Evolutionary conservation across 2,113 vertebrate genomes (phyloP).

Genomic region (Glaucidium brasilianum): DNA sequence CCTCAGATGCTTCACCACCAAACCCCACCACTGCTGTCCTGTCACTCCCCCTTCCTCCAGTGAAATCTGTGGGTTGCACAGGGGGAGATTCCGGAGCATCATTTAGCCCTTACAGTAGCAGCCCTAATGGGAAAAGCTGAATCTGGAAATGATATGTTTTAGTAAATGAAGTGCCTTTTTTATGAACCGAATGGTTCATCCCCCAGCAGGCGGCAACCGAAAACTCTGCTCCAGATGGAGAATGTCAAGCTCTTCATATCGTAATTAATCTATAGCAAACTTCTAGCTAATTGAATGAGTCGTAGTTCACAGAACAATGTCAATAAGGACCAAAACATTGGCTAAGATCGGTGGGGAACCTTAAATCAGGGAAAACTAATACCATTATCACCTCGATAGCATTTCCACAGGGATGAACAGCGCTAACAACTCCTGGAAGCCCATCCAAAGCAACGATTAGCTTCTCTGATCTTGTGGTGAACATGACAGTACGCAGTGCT

Average conservation of each 20-base stretch:
- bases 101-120: background rate
- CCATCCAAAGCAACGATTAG: background rate
- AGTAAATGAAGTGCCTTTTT: background rate
- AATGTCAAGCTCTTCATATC: background rate
- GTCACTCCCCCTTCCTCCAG: background rate
- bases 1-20: background rate
- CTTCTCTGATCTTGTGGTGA: background rate
- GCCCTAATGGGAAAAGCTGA: background rate
- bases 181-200: background rate
- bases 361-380: background rate
- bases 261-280: background rate
- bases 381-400: background rate
- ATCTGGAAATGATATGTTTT: background rate
- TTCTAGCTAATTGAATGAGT: background rate
- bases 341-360: background rate
- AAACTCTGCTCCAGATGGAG: background rate
- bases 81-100: background rate
- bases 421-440: background rate
- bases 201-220: background rate
- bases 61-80: too few species aligned
- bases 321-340: background rate
- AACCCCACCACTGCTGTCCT: fast-evolving
- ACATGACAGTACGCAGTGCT: background rate
- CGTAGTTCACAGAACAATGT: background rate
- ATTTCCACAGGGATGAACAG: background rate